Evolutionary conservation across 2,888 invertebrate species (phyloP).

Genomic region (Sepiola atlantica): DNA sequence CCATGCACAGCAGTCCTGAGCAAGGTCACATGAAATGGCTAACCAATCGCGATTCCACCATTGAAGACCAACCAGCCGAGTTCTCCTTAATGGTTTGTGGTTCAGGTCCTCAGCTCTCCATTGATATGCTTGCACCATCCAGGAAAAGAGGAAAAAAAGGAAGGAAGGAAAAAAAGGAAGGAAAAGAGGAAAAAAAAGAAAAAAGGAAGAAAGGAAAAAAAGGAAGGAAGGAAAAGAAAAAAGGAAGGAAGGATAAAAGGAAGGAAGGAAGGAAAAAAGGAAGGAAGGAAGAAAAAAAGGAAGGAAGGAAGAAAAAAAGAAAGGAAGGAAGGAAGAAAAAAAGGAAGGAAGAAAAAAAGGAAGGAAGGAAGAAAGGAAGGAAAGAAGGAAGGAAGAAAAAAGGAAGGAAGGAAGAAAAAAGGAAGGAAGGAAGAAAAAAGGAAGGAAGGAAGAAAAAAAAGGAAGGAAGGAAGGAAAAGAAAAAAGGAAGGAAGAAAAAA

Average conservation of each 20-base stretch:
- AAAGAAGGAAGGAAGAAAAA: not conserved
- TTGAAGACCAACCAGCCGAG: not conserved
- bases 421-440: not conserved
- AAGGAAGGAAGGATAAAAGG: not conserved
- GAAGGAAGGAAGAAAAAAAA: not conserved
- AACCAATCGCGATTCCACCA: too few relatives aligned
- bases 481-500: too few relatives aligned
- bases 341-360: conserved; percentile 47
- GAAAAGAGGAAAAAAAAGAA: conserved; percentile 90
- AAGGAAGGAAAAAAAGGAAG: conserved; percentile 96
- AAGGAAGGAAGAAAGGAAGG: conserved; percentile 36
- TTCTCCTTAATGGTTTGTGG: too few relatives aligned
- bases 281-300: conserved; percentile 47
- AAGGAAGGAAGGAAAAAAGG: conserved; percentile 2
- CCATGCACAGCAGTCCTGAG: too few relatives aligned
- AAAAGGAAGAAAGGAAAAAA: conserved; percentile 72
- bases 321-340: conserved; percentile 47
- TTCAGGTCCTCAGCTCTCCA: too few relatives aligned
- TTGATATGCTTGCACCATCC: conserved; percentile 68
- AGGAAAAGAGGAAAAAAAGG: conserved; percentile 80
- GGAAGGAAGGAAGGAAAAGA: too few relatives aligned
- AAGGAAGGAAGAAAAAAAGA: conserved; percentile 46
- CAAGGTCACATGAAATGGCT: too few relatives aligned
- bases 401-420: not conserved
- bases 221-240: conserved; percentile 42